Evolutionary conservation across 2,888 invertebrate species (phyloP), one percentile per base, ranked within the genome.

Genomic region (Apotomis turbidana): DNA sequence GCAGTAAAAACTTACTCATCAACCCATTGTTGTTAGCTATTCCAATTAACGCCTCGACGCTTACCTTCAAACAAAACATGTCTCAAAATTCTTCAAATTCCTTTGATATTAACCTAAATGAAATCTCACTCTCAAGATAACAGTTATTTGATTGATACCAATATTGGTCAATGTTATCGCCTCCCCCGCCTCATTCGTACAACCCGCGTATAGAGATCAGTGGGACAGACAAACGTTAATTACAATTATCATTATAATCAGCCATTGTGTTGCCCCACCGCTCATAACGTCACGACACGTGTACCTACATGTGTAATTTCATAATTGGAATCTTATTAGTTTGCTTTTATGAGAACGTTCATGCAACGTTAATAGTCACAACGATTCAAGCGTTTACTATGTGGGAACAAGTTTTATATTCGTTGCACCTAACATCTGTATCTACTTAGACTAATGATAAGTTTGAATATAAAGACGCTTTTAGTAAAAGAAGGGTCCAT

Each of bases 171-270:
- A 9, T 59, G 49, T 44, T 61, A 58, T 68, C 68, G 62, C 57
- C 49, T 68, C 62, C 68, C 58, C n/a, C 57, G 59, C 68, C 58
- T 63, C 55, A 36, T 41, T 66, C 41, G 49, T 9, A 9, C 9
- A 49, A 49, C 49, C 49, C n/a, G 54, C 38, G 68, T 68, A 68
- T 66, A 74, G 51, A 79, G 76, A 80, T 79, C 78, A 80, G 79
- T 81, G 81, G 81, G 82, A 74, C 71, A 74, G 76, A 71, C 71
- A 71, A 77, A 76, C 74, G 75, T 77, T 82, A 85, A 85, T 85
- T 84, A 78, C 77, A 85, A 85, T 85, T 84, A 78, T 76, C 76
- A 77, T 78, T 78, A 75, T 83, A 82, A 83, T 79, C 80, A 82
- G 79, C 80, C 80, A 85, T 85, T 85, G 85, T 83, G 78, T 80